These are phyloP conservation scores for Haliclystus octoradiatus DNA, from an alignment of 30 jellyfish, hydroid and myxozoan genomes.

Conservation along the genomic window DNA sequence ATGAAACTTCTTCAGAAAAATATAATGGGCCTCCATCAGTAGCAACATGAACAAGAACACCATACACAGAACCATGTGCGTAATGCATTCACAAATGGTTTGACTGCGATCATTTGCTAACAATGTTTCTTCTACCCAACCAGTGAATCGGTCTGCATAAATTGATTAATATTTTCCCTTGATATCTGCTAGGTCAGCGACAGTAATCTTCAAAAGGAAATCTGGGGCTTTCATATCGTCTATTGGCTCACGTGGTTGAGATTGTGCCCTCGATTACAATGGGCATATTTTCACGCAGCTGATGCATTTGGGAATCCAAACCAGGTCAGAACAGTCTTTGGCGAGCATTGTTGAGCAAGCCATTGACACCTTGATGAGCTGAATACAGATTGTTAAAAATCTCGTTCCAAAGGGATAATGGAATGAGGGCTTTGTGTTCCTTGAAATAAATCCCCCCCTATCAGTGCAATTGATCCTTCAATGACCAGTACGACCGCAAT, in stretches of 20 bases:
- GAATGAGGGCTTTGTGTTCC: background rate
- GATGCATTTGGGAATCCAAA: background rate
- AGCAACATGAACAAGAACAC: background rate
- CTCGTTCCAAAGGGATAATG: background rate
- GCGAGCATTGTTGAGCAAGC: no score
- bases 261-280: slow-evolving; percentile 3
- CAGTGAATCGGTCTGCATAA: slow-evolving; percentile 28
- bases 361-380: no score
- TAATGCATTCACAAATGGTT: background rate
- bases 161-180: slow-evolving; percentile 1
- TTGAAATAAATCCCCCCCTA: background rate
- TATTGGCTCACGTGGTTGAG: slow-evolving; percentile 8
- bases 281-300: background rate
- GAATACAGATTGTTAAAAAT: background rate
- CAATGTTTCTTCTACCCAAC: slow-evolving; percentile 17
- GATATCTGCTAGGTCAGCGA: slow-evolving; percentile 3
- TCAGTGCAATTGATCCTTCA: background rate
- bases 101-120: background rate
- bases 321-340: no score
- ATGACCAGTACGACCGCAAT: background rate
- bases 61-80: background rate
- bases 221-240: background rate
- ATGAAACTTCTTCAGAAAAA: background rate
- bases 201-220: slow-evolving; percentile 13
- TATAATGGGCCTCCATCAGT: background rate